Percentiles rank a stretch among this genome's conserved stretches.
These are phyloP conservation scores for Sinodicranocentrus sp. DNA, from an alignment of 2,888 invertebrate species.

Conservation along the genomic window DNA sequence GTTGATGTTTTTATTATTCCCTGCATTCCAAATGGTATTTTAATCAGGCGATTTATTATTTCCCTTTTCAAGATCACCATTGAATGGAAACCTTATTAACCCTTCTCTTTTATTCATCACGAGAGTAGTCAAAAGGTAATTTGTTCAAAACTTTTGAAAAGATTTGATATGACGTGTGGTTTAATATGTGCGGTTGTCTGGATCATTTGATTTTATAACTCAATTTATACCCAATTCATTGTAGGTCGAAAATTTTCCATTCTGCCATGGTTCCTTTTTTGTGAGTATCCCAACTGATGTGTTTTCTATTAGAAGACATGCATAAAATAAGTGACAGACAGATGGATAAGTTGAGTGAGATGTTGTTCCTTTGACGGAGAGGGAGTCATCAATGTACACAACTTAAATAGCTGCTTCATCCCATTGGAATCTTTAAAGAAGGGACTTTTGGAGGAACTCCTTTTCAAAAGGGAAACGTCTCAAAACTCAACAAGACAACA, in stretches of 20 bases:
- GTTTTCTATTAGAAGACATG: slow-evolving; percentile 59
- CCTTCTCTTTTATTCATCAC: slow-evolving; percentile 49
- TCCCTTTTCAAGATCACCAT: slow-evolving; percentile 4
- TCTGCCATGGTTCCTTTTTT: not conserved
- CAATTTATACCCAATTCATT: slow-evolving; percentile 57
- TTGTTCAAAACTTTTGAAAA: slow-evolving; percentile 57
- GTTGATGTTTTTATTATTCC: not conserved
- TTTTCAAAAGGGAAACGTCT: not conserved
- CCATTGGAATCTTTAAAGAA: not conserved
- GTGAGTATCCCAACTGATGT: slow-evolving; percentile 36
- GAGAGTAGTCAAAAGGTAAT: slow-evolving; percentile 52
- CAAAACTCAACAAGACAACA: slow-evolving; percentile 13
- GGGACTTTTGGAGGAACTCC: not conserved
- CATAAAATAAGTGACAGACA: slow-evolving; percentile 65
- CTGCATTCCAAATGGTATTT: slow-evolving; percentile 28
- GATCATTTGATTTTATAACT: slow-evolving; percentile 66
- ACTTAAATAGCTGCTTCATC: slow-evolving; percentile 28
- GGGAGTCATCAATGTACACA: slow-evolving; percentile 52
- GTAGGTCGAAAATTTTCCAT: not conserved
- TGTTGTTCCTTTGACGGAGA: slow-evolving; percentile 63
- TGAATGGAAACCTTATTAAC: slow-evolving; percentile 60
- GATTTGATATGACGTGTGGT: slow-evolving; percentile 63
- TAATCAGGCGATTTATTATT: slow-evolving; percentile 27
- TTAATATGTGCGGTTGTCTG: slow-evolving; percentile 57
- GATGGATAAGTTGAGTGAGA: slow-evolving; percentile 56